Conservation (phyloP, 2,888 invertebrate species). For the Platycheirus rosarum region DNA sequence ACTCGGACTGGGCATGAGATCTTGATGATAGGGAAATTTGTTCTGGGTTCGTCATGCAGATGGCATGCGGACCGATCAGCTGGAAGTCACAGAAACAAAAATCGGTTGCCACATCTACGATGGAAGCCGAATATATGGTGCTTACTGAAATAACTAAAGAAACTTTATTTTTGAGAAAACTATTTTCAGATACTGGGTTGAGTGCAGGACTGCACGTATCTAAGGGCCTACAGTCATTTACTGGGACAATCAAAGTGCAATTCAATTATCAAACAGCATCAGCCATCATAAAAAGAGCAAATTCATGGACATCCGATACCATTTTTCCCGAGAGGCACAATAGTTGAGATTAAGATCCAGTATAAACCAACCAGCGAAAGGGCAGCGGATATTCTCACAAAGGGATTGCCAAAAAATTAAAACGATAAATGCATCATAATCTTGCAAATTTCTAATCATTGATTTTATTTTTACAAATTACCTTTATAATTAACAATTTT, state of each 20-base stretch:
- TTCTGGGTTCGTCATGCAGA: slow-evolving; percentile 34
- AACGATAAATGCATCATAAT: slow-evolving; percentile 12
- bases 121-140: slow-evolving; percentile 44
- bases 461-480: not conserved
- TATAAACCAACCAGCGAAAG: slow-evolving; percentile 6
- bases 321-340: not conserved
- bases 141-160: slow-evolving; percentile 42
- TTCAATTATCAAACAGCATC: slow-evolving; percentile 19
- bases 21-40: slow-evolving; percentile 40
- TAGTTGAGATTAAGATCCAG: not conserved
- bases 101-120: slow-evolving; percentile 36
- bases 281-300: slow-evolving; percentile 17
- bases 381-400: slow-evolving; percentile 16
- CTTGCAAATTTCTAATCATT: slow-evolving; percentile 8
- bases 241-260: slow-evolving; percentile 4
- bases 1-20: slow-evolving; percentile 48
- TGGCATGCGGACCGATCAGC: slow-evolving; percentile 32
- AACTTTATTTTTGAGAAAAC: slow-evolving; percentile 23
- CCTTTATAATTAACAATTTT: not conserved
- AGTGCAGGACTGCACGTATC: not conserved
- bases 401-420: slow-evolving; percentile 8
- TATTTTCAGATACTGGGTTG: slow-evolving; percentile 28
- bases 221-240: slow-evolving; percentile 6
- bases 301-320: slow-evolving; percentile 23
- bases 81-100: slow-evolving; percentile 39